Evolutionary conservation across 2,113 vertebrate genomes (phyloP), one percentile per base, ranked within the genome.

Genomic region (Strix aluco): DNA sequence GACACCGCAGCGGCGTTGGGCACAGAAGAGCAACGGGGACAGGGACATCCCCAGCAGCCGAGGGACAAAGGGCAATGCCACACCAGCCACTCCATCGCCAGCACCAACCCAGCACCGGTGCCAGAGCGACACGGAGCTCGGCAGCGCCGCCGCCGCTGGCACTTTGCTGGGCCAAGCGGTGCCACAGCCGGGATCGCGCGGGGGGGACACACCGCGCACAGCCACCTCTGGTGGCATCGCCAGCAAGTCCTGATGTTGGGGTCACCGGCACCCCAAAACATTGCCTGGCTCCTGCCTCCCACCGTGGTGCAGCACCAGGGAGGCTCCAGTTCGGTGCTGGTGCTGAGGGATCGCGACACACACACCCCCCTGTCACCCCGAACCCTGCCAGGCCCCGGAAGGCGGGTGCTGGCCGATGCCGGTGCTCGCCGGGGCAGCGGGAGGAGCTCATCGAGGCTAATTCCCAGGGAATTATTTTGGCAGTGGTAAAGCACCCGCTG

Each of bases 251-350:
- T 36, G 42, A 32, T 8, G 4, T 9, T 3, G 55, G 34, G 19
- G 25, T 17, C 73, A 36, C 42, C 6, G 0, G 73, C 73, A 47
- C 73, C 44, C 55, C 25, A 6, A 36, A 5, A 57, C 8, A 57
- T 44, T 12, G 18, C 42, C 42, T 36, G 72, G 32, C 72, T 58
- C 25, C 1, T 10, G 73, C 58, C 34, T 30, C 58, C 46, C 11
- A 4, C 19, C 16, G 6, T 2, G 2, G n/a, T 19, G 0, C n/a
- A 25, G 34, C 5, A 4, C 42, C 6, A 26, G 26, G 13, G 26
- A 10, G 44, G 58, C 58, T 38, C 74, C 58, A 13, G 44, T 23
- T 19, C 8, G 58, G 57, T 61, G 51, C 36, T 2, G 6, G 49
- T 61, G 51, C 36, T 2, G 6, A n/a, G 27, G 54, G 47, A 55